phyloP scores from a whole-genome alignment of 2,797 vertebrate species.

The Podarcis siculus region DNA sequence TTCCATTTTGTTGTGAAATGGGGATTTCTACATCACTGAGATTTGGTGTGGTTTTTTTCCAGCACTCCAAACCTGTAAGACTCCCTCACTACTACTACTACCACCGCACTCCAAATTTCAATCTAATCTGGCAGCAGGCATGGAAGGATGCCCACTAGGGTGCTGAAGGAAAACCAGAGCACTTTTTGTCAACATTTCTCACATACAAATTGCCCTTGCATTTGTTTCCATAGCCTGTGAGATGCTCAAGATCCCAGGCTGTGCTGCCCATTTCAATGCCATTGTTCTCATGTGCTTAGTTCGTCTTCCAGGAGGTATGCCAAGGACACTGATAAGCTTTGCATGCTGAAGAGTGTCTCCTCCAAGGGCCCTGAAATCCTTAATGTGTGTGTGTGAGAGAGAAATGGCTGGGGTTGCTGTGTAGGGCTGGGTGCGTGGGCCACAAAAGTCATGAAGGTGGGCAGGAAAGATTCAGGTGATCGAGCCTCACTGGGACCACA shows the following conservation, averaged over 20 bases:
- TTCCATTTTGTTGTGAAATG: background rate
- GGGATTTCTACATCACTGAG: background rate
- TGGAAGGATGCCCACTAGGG: too few relatives aligned
- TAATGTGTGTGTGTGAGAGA: background rate
- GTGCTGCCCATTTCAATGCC: background rate
- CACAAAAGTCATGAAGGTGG: background rate
- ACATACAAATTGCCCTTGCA: background rate
- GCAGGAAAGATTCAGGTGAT: background rate
- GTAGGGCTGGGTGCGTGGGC: background rate
- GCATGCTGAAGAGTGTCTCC: background rate
- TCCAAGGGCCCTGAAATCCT: constrained; percentile 9
- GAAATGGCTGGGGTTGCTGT: background rate
- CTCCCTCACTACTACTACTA: too few relatives aligned
- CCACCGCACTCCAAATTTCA: background rate
- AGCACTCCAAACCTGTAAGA: background rate
- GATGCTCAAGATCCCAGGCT: background rate
- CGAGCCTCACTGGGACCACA: background rate
- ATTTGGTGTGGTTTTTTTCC: background rate
- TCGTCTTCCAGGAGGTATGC: constrained; percentile 4
- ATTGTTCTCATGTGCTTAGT: background rate
- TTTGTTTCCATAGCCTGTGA: background rate
- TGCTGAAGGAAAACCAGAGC: background rate
- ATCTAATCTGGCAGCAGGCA: background rate
- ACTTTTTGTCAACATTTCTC: background rate
- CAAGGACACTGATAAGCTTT: constrained; percentile 11